Evolutionary conservation across 2,888 invertebrate species (phyloP), one percentile per base, ranked within the genome.

Genomic region (Athetis lepigone): DNA sequence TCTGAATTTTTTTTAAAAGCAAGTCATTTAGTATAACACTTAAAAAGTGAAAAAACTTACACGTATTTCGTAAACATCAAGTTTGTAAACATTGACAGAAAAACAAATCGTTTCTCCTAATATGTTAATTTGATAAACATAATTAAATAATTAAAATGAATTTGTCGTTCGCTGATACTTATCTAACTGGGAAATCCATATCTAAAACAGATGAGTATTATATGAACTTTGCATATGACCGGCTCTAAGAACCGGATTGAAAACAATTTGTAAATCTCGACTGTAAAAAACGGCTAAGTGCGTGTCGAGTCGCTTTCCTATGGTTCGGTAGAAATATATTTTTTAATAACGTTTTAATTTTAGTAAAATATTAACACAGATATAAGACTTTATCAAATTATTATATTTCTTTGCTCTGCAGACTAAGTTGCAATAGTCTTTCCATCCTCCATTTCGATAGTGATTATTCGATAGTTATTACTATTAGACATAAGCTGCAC

Each of bases 81-180:
- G 11, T 33, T 7, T 23, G 8, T 23, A 23, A 46, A 16, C 8
- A 19, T 7, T 4, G 0, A 5, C 0, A 8, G 43, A 11, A 29
- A 33, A 21, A 21, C 4, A 1, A n/a, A n/a, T n/a, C 6, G 29
- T 36, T 18, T 36, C 25, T 21, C 2, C 39, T 11, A 56, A 40
- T 67, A n/a, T 33, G 11, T 47, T 13, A 37, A n/a, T 42, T 67
- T 57, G 19, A n/a, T 67, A n/a, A 9, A 46, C 33, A 36, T 67
- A 56, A 18, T 18, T 56, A 42, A 25, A 13, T 16, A 19, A 18
- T 11, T 18, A 23, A 27, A 25, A 27, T 8, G 7, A 55, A 36
- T 40, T 23, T 29, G 59, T n/a, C 6, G n/a, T 29, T 58, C 39
- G 33, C 23, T 13, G 2, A 45, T 18, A 47, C 11, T 16, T 13